A percentile compares a stretch with the other conserved stretches of the same genome.
phyloP scores from a whole-genome alignment of 2,797 vertebrate genomes.

The Borostomias antarcticus region DNA sequence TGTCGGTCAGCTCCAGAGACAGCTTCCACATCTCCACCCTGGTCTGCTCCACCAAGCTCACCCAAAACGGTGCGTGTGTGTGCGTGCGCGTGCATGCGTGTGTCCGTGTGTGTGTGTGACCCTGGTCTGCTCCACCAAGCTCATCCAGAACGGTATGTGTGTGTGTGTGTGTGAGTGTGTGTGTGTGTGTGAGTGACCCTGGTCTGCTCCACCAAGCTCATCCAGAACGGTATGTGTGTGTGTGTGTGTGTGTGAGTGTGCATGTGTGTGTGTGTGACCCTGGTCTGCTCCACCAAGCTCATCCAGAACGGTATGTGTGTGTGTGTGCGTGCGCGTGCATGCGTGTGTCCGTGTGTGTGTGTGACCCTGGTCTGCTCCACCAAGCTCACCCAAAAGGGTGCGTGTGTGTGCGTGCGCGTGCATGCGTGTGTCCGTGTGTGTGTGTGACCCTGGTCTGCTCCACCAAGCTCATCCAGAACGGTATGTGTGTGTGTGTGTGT shows the following conservation, averaged over 20 bases:
- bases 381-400: too few relatives aligned
- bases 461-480: too few relatives aligned
- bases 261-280: conserved; percentile 28
- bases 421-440: too few relatives aligned
- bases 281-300: conserved; percentile 97
- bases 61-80: conserved; percentile 88
- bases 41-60: conserved; percentile 97
- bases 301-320: conserved; percentile 90
- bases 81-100: conserved; percentile 16
- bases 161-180: neutral
- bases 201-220: conserved; percentile 97
- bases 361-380: too few relatives aligned
- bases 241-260: conserved; percentile 64
- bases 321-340: neutral
- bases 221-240: conserved; percentile 87
- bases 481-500: too few relatives aligned
- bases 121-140: too few relatives aligned
- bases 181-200: conserved; percentile 68
- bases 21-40: conserved; percentile 90
- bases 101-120: conserved; percentile 21
- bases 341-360: conserved; percentile 16
- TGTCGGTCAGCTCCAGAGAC: conserved; percentile 93
- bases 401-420: conserved; percentile 8
- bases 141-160: conserved; percentile 9
- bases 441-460: too few relatives aligned